Percentiles rank a stretch among this genome's conserved stretches.
Evolutionary conservation across 2,113 vertebrate genomes (phyloP).

Genomic region (Camarhynchus parvulus): DNA sequence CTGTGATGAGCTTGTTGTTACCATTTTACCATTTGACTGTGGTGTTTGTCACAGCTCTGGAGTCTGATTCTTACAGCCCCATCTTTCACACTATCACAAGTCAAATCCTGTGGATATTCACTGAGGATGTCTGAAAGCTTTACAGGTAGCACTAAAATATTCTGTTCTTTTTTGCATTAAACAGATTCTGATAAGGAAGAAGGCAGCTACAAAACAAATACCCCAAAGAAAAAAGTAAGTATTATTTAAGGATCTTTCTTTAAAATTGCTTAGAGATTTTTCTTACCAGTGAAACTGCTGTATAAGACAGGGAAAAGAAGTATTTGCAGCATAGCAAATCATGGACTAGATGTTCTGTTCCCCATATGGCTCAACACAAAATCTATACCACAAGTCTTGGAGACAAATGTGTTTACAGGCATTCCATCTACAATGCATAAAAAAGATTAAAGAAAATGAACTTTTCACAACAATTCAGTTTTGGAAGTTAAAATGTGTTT

Average conservation of each 20-base stretch:
- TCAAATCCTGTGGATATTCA: not conserved
- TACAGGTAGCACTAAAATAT: not conserved
- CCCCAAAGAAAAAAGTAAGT: constrained; percentile 55
- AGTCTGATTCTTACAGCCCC: not conserved
- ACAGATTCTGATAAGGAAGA: constrained; percentile 37
- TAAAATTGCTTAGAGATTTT: not conserved
- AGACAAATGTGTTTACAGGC: not conserved
- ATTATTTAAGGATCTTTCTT: constrained; percentile 1
- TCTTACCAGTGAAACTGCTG: not conserved
- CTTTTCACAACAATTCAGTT: not conserved
- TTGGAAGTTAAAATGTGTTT: not conserved
- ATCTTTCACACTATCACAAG: not conserved
- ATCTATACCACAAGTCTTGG: not conserved
- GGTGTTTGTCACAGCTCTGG: not conserved
- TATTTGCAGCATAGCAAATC: not conserved
- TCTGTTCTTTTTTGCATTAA: not conserved
- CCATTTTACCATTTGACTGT: not conserved
- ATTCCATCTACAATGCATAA: not conserved
- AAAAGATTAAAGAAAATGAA: not conserved
- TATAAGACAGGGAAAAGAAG: not conserved
- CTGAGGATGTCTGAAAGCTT: not conserved
- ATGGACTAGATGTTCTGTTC: not conserved
- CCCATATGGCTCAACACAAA: not conserved
- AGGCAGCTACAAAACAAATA: not conserved
- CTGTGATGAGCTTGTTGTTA: not conserved